Percentiles rank a stretch among this genome's conserved stretches.
Conservation (phyloP, 92 coral and sea anemone genomes). For the Epizoanthus scotinus region DNA sequence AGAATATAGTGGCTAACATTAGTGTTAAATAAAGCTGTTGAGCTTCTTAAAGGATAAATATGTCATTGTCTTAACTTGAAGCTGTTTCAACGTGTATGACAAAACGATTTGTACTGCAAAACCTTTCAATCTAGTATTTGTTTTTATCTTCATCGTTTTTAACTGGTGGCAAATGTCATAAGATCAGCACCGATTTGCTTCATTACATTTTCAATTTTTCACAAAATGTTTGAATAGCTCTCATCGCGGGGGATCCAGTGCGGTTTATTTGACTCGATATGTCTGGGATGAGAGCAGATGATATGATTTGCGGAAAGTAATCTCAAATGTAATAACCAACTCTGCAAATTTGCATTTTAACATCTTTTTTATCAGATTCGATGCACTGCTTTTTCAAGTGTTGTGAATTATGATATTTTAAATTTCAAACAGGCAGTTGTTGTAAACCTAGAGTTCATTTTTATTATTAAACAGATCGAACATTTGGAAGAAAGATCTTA, state of each 20-base stretch:
- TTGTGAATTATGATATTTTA: background rate
- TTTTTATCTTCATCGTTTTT: background rate
- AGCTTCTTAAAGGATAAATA: background rate
- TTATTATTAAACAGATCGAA: background rate
- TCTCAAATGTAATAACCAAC: background rate
- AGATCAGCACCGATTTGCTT: background rate
- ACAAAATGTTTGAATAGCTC: background rate
- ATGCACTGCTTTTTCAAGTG: background rate
- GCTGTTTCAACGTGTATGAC: background rate
- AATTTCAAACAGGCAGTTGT: background rate
- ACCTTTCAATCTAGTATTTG: background rate
- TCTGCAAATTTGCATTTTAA: slow-evolving; percentile 12
- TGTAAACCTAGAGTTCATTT: background rate
- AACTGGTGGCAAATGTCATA: background rate
- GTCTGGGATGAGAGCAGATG: background rate
- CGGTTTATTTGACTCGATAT: background rate
- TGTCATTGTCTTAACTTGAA: background rate
- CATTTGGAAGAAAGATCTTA: no score
- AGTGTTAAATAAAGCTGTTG: background rate
- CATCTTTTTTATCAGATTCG: background rate
- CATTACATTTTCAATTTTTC: background rate
- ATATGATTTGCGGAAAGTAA: background rate
- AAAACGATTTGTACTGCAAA: background rate
- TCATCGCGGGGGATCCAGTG: background rate
- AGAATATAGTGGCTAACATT: background rate